Conservation (phyloP, 2,888 invertebrate species). For the Seladonia tumulorum region DNA sequence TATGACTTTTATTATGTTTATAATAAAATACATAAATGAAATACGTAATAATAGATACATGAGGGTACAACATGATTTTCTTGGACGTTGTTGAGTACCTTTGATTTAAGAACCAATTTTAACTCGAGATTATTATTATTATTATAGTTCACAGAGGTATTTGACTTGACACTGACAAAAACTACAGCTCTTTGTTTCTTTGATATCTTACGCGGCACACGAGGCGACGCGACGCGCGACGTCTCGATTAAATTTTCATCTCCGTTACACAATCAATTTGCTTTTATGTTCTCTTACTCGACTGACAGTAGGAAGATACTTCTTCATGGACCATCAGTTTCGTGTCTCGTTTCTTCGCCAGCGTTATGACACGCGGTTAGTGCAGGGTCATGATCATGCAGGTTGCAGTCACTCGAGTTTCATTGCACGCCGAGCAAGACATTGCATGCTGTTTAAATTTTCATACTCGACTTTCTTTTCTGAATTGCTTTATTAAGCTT, state of each 20-base stretch:
- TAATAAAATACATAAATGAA: too few species aligned
- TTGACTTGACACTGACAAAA: not conserved
- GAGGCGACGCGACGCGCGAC: not conserved
- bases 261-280: constrained; percentile 28
- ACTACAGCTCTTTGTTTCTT: not conserved
- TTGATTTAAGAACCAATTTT: not conserved
- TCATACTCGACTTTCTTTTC: constrained; percentile 12
- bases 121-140: not conserved
- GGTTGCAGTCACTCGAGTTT: constrained; percentile 40
- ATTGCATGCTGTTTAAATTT: constrained; percentile 29
- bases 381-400: constrained; percentile 56
- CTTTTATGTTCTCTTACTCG: constrained; percentile 12
- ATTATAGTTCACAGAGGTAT: not conserved
- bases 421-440: constrained; percentile 18
- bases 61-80: not conserved
- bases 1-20: too few species aligned
- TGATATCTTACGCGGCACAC: not conserved
- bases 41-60: not conserved
- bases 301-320: constrained; percentile 48
- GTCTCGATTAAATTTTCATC: constrained; percentile 35
- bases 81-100: not conserved
- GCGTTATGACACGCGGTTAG: constrained; percentile 47
- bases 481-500: not conserved
- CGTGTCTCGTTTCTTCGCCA: constrained; percentile 38
- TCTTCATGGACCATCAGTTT: constrained; percentile 54